Evolutionary conservation across 2,888 invertebrate genomes (phyloP).

Genomic region (Pyralis farinalis): DNA sequence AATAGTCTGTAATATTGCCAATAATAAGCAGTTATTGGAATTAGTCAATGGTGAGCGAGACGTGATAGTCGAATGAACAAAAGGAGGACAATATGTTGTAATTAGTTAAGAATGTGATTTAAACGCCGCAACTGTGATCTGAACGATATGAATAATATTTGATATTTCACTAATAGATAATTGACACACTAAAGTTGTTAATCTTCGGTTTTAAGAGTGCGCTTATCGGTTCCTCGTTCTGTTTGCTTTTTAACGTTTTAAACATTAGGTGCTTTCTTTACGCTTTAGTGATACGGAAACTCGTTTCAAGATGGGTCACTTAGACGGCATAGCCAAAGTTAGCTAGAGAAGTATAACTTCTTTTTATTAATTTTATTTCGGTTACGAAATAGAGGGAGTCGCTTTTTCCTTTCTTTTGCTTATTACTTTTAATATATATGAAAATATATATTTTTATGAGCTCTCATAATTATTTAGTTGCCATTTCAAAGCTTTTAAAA

Average conservation of each 20-base stretch:
- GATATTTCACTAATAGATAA: constrained; percentile 80
- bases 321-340: constrained; percentile 78
- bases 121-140: constrained; percentile 82
- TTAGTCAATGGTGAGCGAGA: constrained; percentile 58
- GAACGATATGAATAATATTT: constrained; percentile 82
- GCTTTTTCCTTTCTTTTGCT: constrained; percentile 28
- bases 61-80: constrained; percentile 67
- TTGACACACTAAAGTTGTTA: constrained; percentile 69
- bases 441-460: constrained; percentile 14
- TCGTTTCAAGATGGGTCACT: constrained; percentile 48
- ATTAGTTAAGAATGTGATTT: constrained; percentile 80
- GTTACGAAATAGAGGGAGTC: constrained; percentile 26
- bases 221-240: constrained; percentile 38
- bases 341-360: constrained; percentile 70
- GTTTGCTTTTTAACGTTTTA: constrained; percentile 46
- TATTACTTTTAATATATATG: constrained; percentile 16
- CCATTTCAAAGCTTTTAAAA: constrained; percentile 45
- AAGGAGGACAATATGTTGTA: constrained; percentile 76
- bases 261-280: constrained; percentile 71
- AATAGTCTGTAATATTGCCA: not conserved
- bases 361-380: constrained; percentile 40
- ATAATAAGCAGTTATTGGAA: constrained; percentile 38
- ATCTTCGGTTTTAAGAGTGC: constrained; percentile 49
- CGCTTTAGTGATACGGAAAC: constrained; percentile 55
- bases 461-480: constrained; percentile 36